Evolutionary conservation across 2,797 vertebrate species (phyloP), one percentile per base, ranked within the genome.

Genomic region (Ctenopoma kingsleyae): DNA sequence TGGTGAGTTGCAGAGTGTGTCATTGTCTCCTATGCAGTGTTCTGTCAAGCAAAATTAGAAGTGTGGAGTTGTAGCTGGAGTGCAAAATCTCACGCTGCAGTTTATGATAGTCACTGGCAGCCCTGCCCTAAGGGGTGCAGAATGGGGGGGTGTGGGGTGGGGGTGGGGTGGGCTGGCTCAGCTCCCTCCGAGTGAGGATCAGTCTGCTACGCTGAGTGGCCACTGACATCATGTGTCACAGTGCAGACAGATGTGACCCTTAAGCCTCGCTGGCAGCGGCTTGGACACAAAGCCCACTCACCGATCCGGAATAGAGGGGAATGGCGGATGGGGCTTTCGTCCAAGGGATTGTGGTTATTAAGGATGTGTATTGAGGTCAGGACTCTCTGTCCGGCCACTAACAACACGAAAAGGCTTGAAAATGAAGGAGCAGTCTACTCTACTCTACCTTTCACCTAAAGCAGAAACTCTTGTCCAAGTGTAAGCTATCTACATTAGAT

Each of bases 311-410:
- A 57, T 25, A 54, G 57, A 41, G 46, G 46, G 52, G 60, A 52
- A 44, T 63, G 71, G 68, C 5, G 65, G 57, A 77, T 8, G 76
- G 65, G 79, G 85, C 79, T 86, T 74, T 73, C 16, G 35, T 89
- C 85, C 80, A 81, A 87, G 80, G 75, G 90, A 91, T 87, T 90
- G 83, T 75, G 67, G 82, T 91, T 93, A 92, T 90, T 92, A 90
- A 85, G 85, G 86, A 82, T 84, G 82, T 74, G 85, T 88, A 93
- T 92, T 92, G 90, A 92, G 93, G 93, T 92, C 93, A 93, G 57
- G 80, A 87, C 81, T 88, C 78, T 65, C 75, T 74, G 82, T 83
- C 80, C 53, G 43, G 65, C 70, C 41, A 32, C 74, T 73, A 86
- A 78, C 67, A 63, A 79, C 69, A 69, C n/a, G 40, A 61, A 66